Base-by-base conservation (phyloP, 2,888 invertebrate species). In the Octonoba sinensis region DNA sequence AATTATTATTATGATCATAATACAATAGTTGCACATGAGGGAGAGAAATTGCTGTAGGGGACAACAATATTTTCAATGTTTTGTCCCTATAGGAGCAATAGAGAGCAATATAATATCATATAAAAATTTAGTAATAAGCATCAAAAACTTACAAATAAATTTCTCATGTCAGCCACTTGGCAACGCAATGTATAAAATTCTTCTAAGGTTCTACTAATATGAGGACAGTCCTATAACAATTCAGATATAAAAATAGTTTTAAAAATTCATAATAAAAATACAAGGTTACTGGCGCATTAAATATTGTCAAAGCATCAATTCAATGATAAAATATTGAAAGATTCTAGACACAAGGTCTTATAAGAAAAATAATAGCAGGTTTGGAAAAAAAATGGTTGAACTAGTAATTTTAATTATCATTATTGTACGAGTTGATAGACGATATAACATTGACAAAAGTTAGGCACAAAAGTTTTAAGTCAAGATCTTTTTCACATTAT, bases 111-210 rank as follows among this genome's bases (percentile, higher is more conserved):
- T n/a, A n/a, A n/a, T n/a, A 24, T 16, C 13, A 36, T 18, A 16
- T n/a, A 44, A 16, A 36, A 16, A 36, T 36, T 16, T 46, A 16
- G n/a, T 15, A 36, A 2, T 64, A n/a, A 16, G 0, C 16, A 54
- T 20, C 2, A 54, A 24, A 46, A 57, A 87, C 88, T 88, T 86
- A 89, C 89, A 87, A 96, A 96, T 49, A 97, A 90, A 89, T 96
- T 96, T 66, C 96, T 91, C 97, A 97, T 97, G 88, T 97, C 97
- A 0, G 97, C 96, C 66, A 97, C 97, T 88, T 97, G 97, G 88
- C 97, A 97, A 8, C 97, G 92, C 16, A 97, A 96, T 3, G 97
- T 97, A 89, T 97, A 97, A 90, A 97, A 97, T 90, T 97, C 97
- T 89, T 97, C 97, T 46, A 96, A 91, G 0, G 96, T 97, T 46